Conservation (phyloP, 2,113 vertebrate species). For the Corythaixoides concolor region DNA sequence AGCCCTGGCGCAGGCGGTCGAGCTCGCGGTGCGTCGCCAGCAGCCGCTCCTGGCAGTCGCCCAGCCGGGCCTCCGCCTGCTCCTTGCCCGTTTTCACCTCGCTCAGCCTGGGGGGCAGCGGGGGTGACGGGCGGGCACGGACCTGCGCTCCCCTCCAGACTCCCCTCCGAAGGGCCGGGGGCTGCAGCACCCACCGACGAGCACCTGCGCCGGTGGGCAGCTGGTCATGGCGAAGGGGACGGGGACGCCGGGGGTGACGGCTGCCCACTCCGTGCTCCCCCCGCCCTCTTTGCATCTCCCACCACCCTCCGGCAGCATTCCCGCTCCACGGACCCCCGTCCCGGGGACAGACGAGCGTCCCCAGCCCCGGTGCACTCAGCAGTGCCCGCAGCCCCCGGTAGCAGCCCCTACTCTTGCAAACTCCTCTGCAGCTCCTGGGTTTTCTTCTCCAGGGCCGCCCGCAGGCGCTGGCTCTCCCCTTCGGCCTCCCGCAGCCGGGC, state of each 20-base stretch:
- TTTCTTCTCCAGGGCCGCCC: constrained; percentile 78
- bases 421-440: constrained; percentile 81
- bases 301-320: accelerated
- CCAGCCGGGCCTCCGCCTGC: constrained; percentile 67
- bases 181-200: background rate
- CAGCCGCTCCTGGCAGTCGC: constrained; percentile 82
- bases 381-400: accelerated
- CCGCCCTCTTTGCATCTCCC: background rate
- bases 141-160: background rate
- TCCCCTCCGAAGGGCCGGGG: background rate
- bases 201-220: too few species aligned
- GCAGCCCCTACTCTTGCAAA: constrained; percentile 77
- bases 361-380: too few species aligned
- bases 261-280: background rate
- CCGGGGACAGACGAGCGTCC: accelerated
- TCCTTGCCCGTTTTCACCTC: constrained; percentile 74
- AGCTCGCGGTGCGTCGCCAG: constrained; percentile 80
- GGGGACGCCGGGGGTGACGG: background rate
- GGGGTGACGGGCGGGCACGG: too few species aligned
- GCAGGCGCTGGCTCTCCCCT: constrained; percentile 82
- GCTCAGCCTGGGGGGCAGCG: constrained; percentile 58
- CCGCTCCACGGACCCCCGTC: accelerated
- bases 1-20: constrained; percentile 58
- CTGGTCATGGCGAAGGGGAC: too few species aligned
- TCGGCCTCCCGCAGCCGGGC: constrained; percentile 78